Base-by-base conservation (phyloP, 2,888 invertebrate genomes). In the Linnaemya tessellans region DNA sequence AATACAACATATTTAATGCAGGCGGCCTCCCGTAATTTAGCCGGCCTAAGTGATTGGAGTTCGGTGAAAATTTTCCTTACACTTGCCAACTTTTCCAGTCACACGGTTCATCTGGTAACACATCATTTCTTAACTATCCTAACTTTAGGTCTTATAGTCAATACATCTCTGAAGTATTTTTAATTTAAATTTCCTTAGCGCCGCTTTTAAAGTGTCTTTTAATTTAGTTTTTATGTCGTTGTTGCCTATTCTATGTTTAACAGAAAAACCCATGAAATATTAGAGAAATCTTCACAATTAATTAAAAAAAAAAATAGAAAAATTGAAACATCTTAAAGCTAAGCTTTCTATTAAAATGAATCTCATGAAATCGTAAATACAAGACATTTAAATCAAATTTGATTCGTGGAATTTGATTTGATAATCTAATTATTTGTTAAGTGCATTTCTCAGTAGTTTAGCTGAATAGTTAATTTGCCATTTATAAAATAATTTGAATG, bases 1-100 rank as follows among this genome's bases (percentile, higher is more conserved):
- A 93, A 94, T 87, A 94, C 94, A 9, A 93, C 93, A 49, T 94
- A 94, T 89, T 92, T 93, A 80, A 91, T 94, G 87, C 91, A 93
- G 43, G 94, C 93, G 1, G 94, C 94, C 54, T 93, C 94, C 0
- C 91, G 91, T 68, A 94, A 94, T 89, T 89, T 92, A 35, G 94
- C 94, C 18, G 94, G 94, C 25, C 90, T 94, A n/a, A 93, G 93
- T 79, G 92, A 93, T 83, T 93, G 92, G 91, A 92, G 91, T 41
- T 88, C 87, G n/a, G 91, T 91, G 74, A 90, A 90, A 87, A 89
- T 87, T 30, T 92, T 92, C 70, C 89, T 89, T 65, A 93, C 93
- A 11, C 87, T 91, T 15, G 86, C 88, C 9, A 91, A 89, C 65
- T 67, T 87, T 10, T 88, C 88, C 49, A 71, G 64, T 41, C 87